Evolutionary conservation across 1,140 invertebrate species (phyloP).

Genomic region (Varroa destructor): DNA sequence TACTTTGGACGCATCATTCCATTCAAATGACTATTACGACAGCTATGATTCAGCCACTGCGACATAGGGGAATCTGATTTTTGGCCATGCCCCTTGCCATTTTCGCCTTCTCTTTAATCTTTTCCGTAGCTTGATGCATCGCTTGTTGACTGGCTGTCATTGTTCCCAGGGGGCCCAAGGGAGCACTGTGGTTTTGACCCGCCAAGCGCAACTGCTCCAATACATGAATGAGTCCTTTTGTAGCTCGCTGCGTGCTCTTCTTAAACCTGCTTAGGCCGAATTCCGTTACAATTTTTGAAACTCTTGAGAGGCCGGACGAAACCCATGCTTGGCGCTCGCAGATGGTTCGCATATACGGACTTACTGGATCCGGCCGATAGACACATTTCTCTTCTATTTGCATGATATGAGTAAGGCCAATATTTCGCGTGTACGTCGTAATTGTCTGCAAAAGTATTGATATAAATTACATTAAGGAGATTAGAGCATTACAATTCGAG

Average conservation of each 20-base stretch:
- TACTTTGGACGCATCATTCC: too few species aligned
- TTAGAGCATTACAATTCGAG: background rate
- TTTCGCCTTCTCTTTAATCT: too few species aligned
- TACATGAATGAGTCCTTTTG: background rate
- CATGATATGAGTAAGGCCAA: slow-evolving; percentile 10
- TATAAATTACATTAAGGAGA: background rate
- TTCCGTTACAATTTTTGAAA: slow-evolving; percentile 3
- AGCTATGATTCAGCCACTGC: too few species aligned
- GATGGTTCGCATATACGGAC: background rate
- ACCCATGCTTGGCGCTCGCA: slow-evolving; percentile 23
- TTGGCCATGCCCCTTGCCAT: too few species aligned
- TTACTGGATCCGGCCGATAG: background rate
- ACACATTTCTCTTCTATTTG: slow-evolving; percentile 23
- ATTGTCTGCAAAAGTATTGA: background rate
- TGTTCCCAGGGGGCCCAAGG: background rate
- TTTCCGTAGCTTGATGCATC: too few species aligned
- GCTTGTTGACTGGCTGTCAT: too few species aligned
- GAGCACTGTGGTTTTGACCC: background rate
- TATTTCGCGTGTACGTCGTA: slow-evolving; percentile 11
- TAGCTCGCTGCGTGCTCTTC: background rate
- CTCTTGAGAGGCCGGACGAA: background rate
- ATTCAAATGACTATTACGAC: too few species aligned
- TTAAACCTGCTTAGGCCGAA: background rate
- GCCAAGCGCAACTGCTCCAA: background rate
- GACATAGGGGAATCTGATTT: too few species aligned